Evolutionary conservation across 1,140 invertebrate genomes (phyloP).

Genomic region (Apis cerana): DNA sequence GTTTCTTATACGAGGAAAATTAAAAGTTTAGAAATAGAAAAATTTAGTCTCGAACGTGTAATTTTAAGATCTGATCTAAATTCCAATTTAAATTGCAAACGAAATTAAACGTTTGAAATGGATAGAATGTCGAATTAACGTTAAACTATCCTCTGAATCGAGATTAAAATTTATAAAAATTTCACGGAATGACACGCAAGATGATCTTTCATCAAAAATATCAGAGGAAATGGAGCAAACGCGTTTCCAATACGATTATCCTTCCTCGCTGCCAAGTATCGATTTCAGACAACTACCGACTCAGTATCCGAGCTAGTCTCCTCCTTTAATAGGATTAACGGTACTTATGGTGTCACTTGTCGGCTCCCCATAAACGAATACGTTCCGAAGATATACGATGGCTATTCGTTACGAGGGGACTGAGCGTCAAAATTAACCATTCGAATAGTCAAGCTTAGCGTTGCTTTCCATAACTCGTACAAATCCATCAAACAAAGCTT

Average conservation of each 20-base stretch:
- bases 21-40: too few relatives aligned
- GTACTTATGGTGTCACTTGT: constrained; percentile 60
- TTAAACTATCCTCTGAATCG: too few relatives aligned
- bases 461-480: constrained; percentile 54
- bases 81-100: too few relatives aligned
- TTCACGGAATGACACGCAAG: too few relatives aligned
- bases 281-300: constrained; percentile 58
- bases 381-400: constrained; percentile 55
- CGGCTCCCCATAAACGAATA: constrained; percentile 32
- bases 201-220: constrained; percentile 23
- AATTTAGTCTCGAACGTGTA: too few relatives aligned
- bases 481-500: not conserved
- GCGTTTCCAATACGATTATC: constrained; percentile 53
- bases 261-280: constrained; percentile 31
- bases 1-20: too few relatives aligned
- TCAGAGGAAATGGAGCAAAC: not conserved
- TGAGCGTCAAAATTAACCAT: constrained; percentile 62
- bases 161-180: too few relatives aligned
- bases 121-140: too few relatives aligned
- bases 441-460: constrained; percentile 54
- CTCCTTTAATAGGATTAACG: constrained; percentile 66
- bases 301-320: constrained; percentile 54
- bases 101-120: too few relatives aligned
- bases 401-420: constrained; percentile 53
- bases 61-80: too few relatives aligned